Percentiles rank a stretch among this genome's conserved stretches.
Conservation (phyloP, 2,797 vertebrate genomes). For the Sebastes oblongus region DNA sequence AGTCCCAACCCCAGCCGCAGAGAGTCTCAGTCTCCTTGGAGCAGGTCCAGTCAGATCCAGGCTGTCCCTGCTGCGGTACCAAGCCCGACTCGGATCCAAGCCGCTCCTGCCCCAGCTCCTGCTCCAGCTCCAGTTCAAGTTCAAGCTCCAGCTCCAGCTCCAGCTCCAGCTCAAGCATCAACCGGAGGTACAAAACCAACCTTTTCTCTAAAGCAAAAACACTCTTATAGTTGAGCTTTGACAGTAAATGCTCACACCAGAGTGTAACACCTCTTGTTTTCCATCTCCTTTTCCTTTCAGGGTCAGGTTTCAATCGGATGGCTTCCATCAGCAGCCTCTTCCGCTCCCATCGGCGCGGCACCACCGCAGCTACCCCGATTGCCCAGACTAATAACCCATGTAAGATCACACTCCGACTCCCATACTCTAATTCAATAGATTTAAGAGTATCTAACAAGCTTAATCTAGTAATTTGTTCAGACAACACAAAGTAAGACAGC, state of each 20-base stretch:
- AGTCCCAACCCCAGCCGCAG: slow-evolving; percentile 59
- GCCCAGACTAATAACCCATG: slow-evolving; percentile 14
- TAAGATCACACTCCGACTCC: slow-evolving; percentile 33
- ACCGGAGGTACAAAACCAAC: slow-evolving; percentile 40
- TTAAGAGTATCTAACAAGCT: background rate
- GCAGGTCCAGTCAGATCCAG: slow-evolving; percentile 61
- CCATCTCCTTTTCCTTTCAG: background rate
- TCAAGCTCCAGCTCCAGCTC: too few species aligned
- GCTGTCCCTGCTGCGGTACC: background rate
- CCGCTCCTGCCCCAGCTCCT: background rate
- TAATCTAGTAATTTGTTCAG: background rate
- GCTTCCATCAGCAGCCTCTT: slow-evolving; percentile 73
- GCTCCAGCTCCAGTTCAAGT: background rate
- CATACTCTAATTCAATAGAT: background rate
- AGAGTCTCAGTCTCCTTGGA: slow-evolving; percentile 61
- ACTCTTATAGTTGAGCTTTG: too few species aligned
- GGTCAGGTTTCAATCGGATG: slow-evolving; percentile 74
- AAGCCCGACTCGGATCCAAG: background rate
- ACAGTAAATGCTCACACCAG: too few species aligned
- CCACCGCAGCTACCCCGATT: slow-evolving; percentile 39
- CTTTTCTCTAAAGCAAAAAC: background rate
- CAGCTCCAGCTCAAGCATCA: background rate
- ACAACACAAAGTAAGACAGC: slow-evolving; percentile 58
- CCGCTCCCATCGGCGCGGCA: slow-evolving; percentile 70
- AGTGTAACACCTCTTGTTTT: background rate